A percentile compares a stretch with the other conserved stretches of the same genome.
phyloP scores from a whole-genome alignment of 2,888 invertebrate species.

The Cenopis cana region DNA sequence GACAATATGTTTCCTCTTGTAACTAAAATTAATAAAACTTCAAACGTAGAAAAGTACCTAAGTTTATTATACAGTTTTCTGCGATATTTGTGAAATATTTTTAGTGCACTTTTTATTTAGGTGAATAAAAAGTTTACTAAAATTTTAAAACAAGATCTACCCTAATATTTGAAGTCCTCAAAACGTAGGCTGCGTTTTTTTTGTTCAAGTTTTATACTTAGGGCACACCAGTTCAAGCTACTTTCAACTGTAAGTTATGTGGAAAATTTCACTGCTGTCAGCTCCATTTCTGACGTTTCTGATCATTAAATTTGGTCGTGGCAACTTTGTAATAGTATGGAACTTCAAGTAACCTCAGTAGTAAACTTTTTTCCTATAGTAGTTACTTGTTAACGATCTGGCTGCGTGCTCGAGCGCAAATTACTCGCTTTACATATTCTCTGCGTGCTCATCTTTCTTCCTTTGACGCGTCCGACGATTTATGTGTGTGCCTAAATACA shows the following conservation, averaged over 20 bases:
- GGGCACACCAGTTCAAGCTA: not conserved
- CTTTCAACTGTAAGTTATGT: not conserved
- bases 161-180: no score
- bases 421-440: slow-evolving; percentile 42
- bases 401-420: slow-evolving; percentile 18
- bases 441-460: slow-evolving; percentile 38
- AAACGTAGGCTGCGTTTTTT: no score
- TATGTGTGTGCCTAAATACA: slow-evolving; percentile 34
- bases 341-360: slow-evolving; percentile 2
- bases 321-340: not conserved
- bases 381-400: slow-evolving; percentile 34
- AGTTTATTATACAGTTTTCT: no score
- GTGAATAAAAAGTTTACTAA: no score
- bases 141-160: no score
- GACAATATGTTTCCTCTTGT: no score
- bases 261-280: not conserved
- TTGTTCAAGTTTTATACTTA: not conserved
- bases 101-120: no score
- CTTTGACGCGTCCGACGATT: slow-evolving; percentile 34
- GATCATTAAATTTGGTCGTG: not conserved
- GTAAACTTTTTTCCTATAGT: slow-evolving; percentile 27
- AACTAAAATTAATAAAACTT: no score
- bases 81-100: no score
- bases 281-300: not conserved
- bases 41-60: no score